Evolutionary conservation across 1,140 invertebrate species (phyloP).

Genomic region (Magallana gigas): DNA sequence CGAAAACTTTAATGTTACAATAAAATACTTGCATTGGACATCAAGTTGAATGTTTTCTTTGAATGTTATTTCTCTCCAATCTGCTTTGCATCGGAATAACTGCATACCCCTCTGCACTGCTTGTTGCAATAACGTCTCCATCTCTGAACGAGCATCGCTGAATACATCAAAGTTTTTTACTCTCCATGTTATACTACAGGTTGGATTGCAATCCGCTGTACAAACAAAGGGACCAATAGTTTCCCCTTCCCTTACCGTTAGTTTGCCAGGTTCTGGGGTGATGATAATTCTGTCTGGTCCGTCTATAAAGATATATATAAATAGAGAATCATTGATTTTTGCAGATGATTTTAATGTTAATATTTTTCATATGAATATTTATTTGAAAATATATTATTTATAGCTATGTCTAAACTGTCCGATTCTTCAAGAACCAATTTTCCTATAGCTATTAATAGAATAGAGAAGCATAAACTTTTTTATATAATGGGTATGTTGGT

Average conservation of each 20-base stretch:
- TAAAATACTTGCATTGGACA: neutral
- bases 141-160: neutral
- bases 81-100: neutral
- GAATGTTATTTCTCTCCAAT: neutral
- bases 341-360: no score
- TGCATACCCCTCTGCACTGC: neutral
- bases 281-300: neutral
- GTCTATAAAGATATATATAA: neutral
- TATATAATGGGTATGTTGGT: no score
- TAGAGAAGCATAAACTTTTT: no score
- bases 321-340: no score
- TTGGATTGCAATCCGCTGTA: neutral
- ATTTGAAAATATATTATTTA: no score
- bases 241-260: neutral
- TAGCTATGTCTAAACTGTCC: no score
- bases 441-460: no score
- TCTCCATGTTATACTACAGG: neutral
- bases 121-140: neutral
- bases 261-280: neutral
- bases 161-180: neutral
- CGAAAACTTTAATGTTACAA: neutral
- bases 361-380: no score
- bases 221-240: neutral
- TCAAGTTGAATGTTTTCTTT: neutral
- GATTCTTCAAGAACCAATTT: no score